Evolutionary conservation across 2,113 vertebrate genomes (phyloP).

Genomic region (Hippocampus barbouri): DNA sequence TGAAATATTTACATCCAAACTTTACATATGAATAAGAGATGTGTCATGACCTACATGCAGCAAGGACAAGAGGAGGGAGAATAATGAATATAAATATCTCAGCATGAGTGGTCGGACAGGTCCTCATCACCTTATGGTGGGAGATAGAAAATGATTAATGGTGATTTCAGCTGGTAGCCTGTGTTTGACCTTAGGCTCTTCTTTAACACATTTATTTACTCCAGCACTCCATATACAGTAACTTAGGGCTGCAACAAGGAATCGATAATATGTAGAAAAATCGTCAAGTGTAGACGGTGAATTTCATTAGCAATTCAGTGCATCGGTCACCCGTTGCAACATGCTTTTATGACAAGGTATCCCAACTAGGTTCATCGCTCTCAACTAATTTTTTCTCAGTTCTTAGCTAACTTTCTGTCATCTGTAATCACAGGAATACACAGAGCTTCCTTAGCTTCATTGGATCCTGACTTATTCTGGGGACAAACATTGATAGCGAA

Average conservation of each 20-base stretch:
- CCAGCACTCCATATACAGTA: background rate
- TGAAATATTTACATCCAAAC: slow-evolving; percentile 13
- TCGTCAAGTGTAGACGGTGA: no score
- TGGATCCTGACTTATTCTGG: no score
- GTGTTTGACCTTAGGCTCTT: slow-evolving; percentile 41
- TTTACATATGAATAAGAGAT: slow-evolving; percentile 14
- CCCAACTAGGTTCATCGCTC: no score
- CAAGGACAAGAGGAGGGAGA: slow-evolving; percentile 35
- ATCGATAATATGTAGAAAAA: no score
- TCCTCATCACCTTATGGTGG: slow-evolving; percentile 20
- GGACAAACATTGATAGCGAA: no score
- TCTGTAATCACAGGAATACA: no score
- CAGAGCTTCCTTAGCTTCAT: no score
- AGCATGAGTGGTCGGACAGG: slow-evolving; percentile 21
- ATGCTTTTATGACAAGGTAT: no score
- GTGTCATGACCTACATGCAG: slow-evolving; percentile 28
- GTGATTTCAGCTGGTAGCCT: slow-evolving; percentile 24
- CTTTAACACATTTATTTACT: slow-evolving; percentile 7
- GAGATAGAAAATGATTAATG: slow-evolving; percentile 43
- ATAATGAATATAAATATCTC: slow-evolving; percentile 41
- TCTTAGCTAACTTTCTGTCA: no score
- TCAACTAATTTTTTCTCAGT: no score
- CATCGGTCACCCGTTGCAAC: no score
- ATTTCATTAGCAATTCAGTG: no score
- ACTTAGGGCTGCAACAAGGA: background rate